Evolutionary conservation across 2,888 invertebrate genomes (phyloP).

Genomic region (Julus scandinavius): DNA sequence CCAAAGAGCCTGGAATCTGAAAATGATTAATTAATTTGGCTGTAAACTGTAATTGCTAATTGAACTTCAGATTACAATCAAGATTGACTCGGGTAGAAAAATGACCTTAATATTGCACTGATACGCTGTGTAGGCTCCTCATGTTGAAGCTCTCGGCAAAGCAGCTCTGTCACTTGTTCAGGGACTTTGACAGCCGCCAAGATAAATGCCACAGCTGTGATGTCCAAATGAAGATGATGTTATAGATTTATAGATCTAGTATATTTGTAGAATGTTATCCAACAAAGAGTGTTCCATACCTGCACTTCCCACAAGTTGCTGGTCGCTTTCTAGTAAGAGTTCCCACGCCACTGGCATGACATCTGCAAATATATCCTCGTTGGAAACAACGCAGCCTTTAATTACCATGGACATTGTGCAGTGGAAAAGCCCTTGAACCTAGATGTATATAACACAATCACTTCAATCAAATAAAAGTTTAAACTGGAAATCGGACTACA

Average conservation of each 20-base stretch:
- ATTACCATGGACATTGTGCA: conserved; percentile 85
- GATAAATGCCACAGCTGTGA: conserved; percentile 90
- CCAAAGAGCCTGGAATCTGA: conserved; percentile 93
- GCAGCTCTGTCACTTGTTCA: conserved; percentile 86
- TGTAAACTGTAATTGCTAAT: neutral
- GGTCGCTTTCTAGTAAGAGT: conserved; percentile 88
- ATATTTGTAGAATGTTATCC: neutral
- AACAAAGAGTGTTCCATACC: conserved; percentile 62
- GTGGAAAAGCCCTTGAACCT: conserved; percentile 91
- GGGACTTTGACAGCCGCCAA: conserved; percentile 93
- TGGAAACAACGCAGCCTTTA: conserved; percentile 89
- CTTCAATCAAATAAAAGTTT: neutral
- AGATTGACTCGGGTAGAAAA: neutral
- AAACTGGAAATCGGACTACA: neutral
- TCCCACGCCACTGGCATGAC: conserved; percentile 96
- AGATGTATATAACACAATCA: conserved; percentile 58
- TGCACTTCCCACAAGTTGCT: conserved; percentile 69
- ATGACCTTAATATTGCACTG: conserved; percentile 79
- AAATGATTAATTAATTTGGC: conserved; percentile 20
- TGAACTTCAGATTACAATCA: conserved; percentile 7
- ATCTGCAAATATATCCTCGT: conserved; percentile 87
- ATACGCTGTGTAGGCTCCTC: conserved; percentile 83
- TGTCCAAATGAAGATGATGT: conserved; percentile 72
- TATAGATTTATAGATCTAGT: neutral
- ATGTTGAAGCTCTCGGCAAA: conserved; percentile 88